phyloP scores from a whole-genome alignment of 2,797 vertebrate species.

The Tragelaphus oryx region DNA sequence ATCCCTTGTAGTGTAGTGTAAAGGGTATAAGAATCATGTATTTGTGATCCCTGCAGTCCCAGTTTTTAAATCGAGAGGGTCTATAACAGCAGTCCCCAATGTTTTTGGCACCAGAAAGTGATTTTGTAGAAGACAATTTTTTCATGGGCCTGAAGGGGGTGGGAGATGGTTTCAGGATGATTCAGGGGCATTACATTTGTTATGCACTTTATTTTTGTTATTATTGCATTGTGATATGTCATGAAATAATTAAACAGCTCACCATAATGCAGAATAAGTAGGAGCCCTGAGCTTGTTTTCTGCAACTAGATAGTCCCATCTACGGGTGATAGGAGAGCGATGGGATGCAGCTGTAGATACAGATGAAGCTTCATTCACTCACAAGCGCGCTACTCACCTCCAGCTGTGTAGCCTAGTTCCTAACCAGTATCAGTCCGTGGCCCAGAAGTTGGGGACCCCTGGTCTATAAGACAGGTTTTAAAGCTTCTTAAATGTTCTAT shows the following conservation, averaged over 20 bases:
- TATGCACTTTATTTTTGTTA: not conserved
- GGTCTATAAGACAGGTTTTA: not conserved
- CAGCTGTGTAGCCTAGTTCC: not conserved
- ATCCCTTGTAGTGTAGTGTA: not conserved
- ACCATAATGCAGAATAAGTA: not conserved
- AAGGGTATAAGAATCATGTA: not conserved
- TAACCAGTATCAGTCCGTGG: not conserved
- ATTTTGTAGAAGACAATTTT: not conserved
- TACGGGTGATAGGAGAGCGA: not conserved
- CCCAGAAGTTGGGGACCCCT: not conserved
- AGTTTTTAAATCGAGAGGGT: not conserved
- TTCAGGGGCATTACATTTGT: not conserved
- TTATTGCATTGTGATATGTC: not conserved
- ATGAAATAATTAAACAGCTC: not conserved
- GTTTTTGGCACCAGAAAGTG: not conserved
- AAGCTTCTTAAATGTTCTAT: not conserved
- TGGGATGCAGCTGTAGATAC: not conserved
- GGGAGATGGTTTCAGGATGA: not conserved
- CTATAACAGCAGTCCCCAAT: not conserved
- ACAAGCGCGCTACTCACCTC: rapidly evolving
- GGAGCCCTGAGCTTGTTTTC: not conserved
- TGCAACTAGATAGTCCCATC: not conserved
- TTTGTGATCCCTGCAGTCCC: not conserved
- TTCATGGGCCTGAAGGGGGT: not conserved
- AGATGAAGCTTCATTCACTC: not conserved